Evolutionary conservation across 2,113 vertebrate genomes (phyloP), one percentile per base, ranked within the genome.

Genomic region (Dolichotis patagonum): DNA sequence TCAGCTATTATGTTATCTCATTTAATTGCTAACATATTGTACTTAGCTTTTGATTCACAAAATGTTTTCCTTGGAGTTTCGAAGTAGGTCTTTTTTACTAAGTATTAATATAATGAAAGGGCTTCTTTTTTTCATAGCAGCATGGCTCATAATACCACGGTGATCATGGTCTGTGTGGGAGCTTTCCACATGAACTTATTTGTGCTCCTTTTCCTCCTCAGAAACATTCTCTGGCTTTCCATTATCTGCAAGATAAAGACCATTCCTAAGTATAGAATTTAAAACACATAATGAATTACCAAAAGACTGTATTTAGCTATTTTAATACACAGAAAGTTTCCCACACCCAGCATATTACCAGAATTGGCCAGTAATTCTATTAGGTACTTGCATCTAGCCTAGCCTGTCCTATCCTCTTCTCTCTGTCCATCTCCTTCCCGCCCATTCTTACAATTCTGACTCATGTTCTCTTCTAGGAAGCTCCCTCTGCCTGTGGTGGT

Each of bases 21-120:
- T 95, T 97, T 97, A 97, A 96, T 97, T 97, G 96, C 95, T 97
- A 97, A 91, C 96, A 98, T 96, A 97, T 95, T 98, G 97, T 88
- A 90, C 94, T 96, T 96, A 89, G 92, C 95, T 97, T 97, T 98
- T 97, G 97, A 97, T 97, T 98, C 95, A 97, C 95, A 97, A 97
- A 95, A 97, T 97, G 95, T 98, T 97, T 96, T 97, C 93, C 95
- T 97, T 97, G 96, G 94, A 98, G 97, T 95, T 98, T 94, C 92
- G 95, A 96, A 98, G 96, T 95, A 85, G 86, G 92, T 94, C 94
- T 94, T 97, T 46, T 96, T 97, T 84, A 95, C 95, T 75, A 88
- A 97, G 86, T 96, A 97, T 91, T 96, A 88, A 85, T 69, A 60
- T 83, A 96, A 97, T 97, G 94, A 96, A 96, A 97, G 84, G 80